Conservation (phyloP, 2,888 invertebrate species). For the Dicyrtomina minuta region DNA sequence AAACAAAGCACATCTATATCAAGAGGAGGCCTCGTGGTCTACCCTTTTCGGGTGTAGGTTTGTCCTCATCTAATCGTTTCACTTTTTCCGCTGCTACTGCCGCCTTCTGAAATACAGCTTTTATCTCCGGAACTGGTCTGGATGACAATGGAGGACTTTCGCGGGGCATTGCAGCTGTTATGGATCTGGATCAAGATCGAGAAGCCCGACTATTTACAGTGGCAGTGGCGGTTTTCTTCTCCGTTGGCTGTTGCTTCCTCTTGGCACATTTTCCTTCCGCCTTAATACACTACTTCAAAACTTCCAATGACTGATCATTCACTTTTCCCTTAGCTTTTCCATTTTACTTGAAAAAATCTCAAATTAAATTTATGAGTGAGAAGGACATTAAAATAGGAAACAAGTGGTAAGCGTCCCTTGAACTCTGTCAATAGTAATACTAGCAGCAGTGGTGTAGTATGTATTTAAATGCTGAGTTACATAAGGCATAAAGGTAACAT, state of each 20-base stretch:
- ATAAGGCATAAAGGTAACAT: too few relatives aligned
- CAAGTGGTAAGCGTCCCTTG: slow-evolving; percentile 12
- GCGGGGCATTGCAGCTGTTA: slow-evolving; percentile 40
- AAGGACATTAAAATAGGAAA: too few relatives aligned
- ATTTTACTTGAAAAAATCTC: slow-evolving; percentile 15
- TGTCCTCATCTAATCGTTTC: slow-evolving; percentile 24
- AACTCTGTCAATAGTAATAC: not conserved
- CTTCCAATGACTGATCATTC: slow-evolving; percentile 41
- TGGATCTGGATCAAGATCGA: slow-evolving; percentile 45
- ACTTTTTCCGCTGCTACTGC: slow-evolving; percentile 1
- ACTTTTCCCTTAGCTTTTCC: slow-evolving; percentile 47
- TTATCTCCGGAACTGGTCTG: slow-evolving; percentile 9
- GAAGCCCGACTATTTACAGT: not conserved
- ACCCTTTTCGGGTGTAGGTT: not conserved
- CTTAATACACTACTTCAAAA: slow-evolving; percentile 31
- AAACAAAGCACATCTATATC: too few relatives aligned
- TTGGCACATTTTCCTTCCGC: slow-evolving; percentile 33
- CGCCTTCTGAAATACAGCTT: slow-evolving; percentile 13
- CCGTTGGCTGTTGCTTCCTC: slow-evolving; percentile 28
- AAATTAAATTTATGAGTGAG: too few relatives aligned
- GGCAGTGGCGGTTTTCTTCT: slow-evolving; percentile 22
- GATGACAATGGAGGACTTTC: not conserved
- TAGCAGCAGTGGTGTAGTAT: not conserved
- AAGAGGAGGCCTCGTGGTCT: not conserved
- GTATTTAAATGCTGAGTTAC: not conserved